Conservation (phyloP, 2,888 invertebrate genomes). For the Macaria notata region DNA sequence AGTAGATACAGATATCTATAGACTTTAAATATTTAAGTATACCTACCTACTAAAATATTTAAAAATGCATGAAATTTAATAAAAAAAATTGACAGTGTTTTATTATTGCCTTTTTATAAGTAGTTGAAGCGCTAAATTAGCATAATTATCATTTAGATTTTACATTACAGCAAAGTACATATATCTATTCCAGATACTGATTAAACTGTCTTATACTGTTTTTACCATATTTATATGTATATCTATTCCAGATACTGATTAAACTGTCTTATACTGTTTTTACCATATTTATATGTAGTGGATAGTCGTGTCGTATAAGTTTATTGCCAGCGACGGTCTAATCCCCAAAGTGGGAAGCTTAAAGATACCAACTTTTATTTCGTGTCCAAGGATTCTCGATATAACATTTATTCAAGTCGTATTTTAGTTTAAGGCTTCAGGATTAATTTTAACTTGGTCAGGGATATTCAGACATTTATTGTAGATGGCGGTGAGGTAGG, state of each 20-base stretch:
- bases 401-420: constrained; percentile 15
- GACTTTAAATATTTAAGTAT: too few relatives aligned
- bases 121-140: too few relatives aligned
- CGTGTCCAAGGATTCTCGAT: constrained; percentile 12
- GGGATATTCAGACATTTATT: neutral
- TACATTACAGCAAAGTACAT: too few relatives aligned
- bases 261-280: neutral
- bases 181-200: too few relatives aligned
- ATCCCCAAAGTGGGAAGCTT: constrained; percentile 52
- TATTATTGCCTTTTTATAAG: too few relatives aligned
- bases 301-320: constrained; percentile 63
- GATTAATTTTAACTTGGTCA: neutral
- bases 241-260: too few relatives aligned
- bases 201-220: neutral
- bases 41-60: too few relatives aligned
- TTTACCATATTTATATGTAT: constrained; percentile 27
- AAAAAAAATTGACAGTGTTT: too few relatives aligned
- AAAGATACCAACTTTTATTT: constrained; percentile 20
- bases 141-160: too few relatives aligned
- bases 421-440: constrained; percentile 22
- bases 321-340: constrained; percentile 58
- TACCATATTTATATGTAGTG: constrained; percentile 31
- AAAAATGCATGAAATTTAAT: too few relatives aligned
- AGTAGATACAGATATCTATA: too few relatives aligned
- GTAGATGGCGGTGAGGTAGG: neutral